Percentiles rank a stretch among this genome's conserved stretches.
These are phyloP conservation scores for Lophotis ruficrista DNA, from an alignment of 2,113 vertebrate genomes.

Conservation along the genomic window DNA sequence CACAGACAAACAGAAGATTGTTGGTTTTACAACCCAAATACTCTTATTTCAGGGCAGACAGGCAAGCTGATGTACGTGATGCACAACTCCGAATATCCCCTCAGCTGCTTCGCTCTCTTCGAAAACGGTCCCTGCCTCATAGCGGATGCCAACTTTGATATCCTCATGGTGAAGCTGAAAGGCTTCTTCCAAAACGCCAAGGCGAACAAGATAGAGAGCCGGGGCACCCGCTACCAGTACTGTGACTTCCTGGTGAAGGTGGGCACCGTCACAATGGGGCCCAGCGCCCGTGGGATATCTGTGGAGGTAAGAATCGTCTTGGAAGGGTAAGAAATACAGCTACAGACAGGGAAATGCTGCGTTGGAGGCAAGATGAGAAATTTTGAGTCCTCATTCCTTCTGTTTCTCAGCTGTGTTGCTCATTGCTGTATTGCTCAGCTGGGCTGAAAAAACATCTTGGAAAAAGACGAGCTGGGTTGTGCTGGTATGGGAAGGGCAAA, in stretches of 20 bases:
- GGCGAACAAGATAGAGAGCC: slow-evolving; percentile 95
- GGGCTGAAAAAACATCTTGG: not conserved
- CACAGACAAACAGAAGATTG: rapidly evolving
- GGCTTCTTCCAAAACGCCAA: slow-evolving; percentile 98
- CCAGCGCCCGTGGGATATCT: slow-evolving; percentile 92
- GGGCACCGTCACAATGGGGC: slow-evolving; percentile 93
- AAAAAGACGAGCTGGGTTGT: not conserved
- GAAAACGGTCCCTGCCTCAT: slow-evolving; percentile 92
- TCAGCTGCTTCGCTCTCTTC: slow-evolving; percentile 94
- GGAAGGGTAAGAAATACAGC: rapidly evolving
- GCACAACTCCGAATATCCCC: slow-evolving; percentile 95
- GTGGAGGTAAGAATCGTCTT: slow-evolving; percentile 83
- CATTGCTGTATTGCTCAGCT: not conserved
- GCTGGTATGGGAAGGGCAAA: not conserved
- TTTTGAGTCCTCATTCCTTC: too few species aligned
- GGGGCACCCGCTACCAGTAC: slow-evolving; percentile 92
- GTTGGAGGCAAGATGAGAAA: not conserved
- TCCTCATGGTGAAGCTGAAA: slow-evolving; percentile 96
- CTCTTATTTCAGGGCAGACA: slow-evolving; percentile 82
- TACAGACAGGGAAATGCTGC: not conserved
- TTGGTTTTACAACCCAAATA: not conserved
- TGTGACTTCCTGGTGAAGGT: slow-evolving; percentile 96
- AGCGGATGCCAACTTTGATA: slow-evolving; percentile 94
- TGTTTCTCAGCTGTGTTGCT: rapidly evolving
- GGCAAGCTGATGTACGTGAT: slow-evolving; percentile 96